phyloP scores from a whole-genome alignment of 30 jellyfish, hydroid and myxozoan genomes.

The Aurelia sp. region DNA sequence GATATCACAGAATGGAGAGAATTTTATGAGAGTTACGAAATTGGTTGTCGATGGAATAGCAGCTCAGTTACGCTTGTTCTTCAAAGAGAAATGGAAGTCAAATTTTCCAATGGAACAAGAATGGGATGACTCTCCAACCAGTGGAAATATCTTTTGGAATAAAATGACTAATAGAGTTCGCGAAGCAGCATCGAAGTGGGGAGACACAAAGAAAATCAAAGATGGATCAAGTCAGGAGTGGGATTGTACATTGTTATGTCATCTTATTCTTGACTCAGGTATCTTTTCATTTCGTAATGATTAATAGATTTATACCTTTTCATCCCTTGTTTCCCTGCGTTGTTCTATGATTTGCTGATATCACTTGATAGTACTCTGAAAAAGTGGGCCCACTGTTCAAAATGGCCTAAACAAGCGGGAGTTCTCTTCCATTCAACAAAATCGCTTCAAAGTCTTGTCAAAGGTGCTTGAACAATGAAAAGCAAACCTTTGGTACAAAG shows the following conservation, averaged over 20 bases:
- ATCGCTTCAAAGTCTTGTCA: too few relatives aligned
- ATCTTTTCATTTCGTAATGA: too few relatives aligned
- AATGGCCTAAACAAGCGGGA: too few relatives aligned
- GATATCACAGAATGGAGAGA: conserved; percentile 2
- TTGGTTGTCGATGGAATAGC: conserved; percentile 22
- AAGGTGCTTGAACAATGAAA: too few relatives aligned
- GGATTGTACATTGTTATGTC: conserved; percentile 15
- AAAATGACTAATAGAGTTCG: neutral
- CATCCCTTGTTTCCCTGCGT: too few relatives aligned
- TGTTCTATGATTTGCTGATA: too few relatives aligned
- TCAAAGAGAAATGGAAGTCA: conserved; percentile 3
- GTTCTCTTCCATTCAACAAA: too few relatives aligned
- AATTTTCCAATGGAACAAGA: neutral
- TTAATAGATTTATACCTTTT: too few relatives aligned
- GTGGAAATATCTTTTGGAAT: conserved; percentile 1
- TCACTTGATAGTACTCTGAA: too few relatives aligned
- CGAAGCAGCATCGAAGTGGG: neutral
- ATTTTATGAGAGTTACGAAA: conserved; percentile 14
- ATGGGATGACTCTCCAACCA: conserved; percentile 23
- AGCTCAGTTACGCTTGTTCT: neutral
- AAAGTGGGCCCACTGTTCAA: too few relatives aligned
- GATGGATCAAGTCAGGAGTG: conserved; percentile 16
- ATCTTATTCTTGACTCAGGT: too few relatives aligned
- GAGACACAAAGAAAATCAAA: neutral
- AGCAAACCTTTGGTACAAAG: too few relatives aligned